Evolutionary conservation across 2,888 invertebrate species (phyloP), one percentile per base, ranked within the genome.

Genomic region (Drosophila villosipedis): DNA sequence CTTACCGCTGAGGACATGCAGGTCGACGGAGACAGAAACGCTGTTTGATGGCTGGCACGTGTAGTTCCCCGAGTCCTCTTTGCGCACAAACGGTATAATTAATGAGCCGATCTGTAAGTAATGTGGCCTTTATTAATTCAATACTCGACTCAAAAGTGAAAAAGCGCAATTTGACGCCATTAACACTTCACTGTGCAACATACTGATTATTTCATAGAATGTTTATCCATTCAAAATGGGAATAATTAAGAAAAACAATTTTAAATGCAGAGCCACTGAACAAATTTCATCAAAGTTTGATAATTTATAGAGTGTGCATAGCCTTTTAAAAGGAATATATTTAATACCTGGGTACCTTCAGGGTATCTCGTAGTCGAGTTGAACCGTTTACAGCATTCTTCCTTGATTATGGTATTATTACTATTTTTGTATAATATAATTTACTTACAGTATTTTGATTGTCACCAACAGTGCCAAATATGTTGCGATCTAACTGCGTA

Each of bases 41-140:
- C 97, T 96, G 94, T 98, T 99, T 91, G 97, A 97, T 79, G 99
- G 98, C 91, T 97, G 96, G 94, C 99, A 98, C 69, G 98, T 98
- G 94, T 99, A 99, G 94, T 97, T 97, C 84, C 97, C 93, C 33
- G 93, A 93, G 76, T 94, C 93, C 82, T 91, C 91, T 80, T 93
- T 94, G 67, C 91, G 93, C 69, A 93, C 93, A 78, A 92, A 91
- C 37, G 93, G 93, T 90, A 94, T 94, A 80, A 93, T 92, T 84
- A 94, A 85, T 73, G 93, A 93, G 60, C 93, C 93, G 91, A 94
- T 93, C 94, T 93, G 80, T 63, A 88, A 82, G 69, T 72, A 77
- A 75, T 68, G 78, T 71, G 35, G 16, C 4, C n/a, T 28, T 64
- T 72, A 67, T 74, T 74, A 76, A 71, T 68, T 65, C 68, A 47